Conservation (phyloP, 1,140 invertebrate species). For the Leptoteleia sp. region DNA sequence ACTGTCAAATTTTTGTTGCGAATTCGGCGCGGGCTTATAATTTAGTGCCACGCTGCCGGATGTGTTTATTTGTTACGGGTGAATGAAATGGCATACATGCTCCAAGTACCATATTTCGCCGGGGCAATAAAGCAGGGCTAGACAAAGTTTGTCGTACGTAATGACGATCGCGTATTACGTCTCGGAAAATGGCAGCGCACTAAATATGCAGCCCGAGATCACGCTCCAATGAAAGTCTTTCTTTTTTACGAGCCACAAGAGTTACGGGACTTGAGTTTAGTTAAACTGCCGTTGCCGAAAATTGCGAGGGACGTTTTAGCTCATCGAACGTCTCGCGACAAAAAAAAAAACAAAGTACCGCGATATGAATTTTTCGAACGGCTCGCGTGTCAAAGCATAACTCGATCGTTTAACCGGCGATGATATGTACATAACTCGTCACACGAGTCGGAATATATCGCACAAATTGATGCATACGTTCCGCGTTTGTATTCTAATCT, state of each 20-base stretch:
- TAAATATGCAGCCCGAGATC: constrained; percentile 35
- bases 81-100: constrained; percentile 36
- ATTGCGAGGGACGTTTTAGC: constrained; percentile 6
- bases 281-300: constrained; percentile 14
- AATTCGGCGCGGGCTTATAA: constrained; percentile 34
- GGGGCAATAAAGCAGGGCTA: constrained; percentile 42
- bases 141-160: constrained; percentile 47
- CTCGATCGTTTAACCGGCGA: constrained; percentile 11
- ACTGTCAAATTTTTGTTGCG: constrained; percentile 9
- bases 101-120: constrained; percentile 36
- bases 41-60: constrained; percentile 26
- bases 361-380: neutral
- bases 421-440: constrained; percentile 13
- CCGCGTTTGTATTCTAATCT: constrained; percentile 25
- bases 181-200: constrained; percentile 41
- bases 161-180: constrained; percentile 33
- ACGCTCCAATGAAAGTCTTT: constrained; percentile 16
- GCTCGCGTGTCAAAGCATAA: constrained; percentile 10
- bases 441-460: constrained; percentile 2
- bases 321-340: constrained; percentile 8
- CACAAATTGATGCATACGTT: constrained; percentile 19
- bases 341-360: no score
- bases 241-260: constrained; percentile 29
- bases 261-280: constrained; percentile 25
- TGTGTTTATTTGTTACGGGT: constrained; percentile 38